A percentile compares a stretch with the other conserved stretches of the same genome.
phyloP scores from a whole-genome alignment of 2,113 vertebrate genomes.

The Rostratula benghalensis region DNA sequence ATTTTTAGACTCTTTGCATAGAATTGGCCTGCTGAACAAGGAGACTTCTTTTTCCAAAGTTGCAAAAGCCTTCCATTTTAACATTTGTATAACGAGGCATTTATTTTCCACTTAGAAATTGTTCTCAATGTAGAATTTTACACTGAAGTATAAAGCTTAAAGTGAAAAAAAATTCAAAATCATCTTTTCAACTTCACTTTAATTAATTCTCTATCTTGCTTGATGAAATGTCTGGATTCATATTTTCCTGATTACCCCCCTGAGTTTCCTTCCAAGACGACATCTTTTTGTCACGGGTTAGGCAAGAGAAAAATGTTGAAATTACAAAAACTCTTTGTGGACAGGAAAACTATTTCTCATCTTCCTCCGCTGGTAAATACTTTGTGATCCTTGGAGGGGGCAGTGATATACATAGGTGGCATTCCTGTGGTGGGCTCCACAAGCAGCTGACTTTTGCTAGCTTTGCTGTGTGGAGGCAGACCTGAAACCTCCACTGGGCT shows the following conservation, averaged over 20 bases:
- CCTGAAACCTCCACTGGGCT: background rate
- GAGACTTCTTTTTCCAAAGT: background rate
- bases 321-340: background rate
- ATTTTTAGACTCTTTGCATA: background rate
- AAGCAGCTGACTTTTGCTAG: background rate
- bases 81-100: background rate
- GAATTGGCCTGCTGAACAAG: background rate
- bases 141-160: background rate
- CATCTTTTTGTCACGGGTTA: background rate
- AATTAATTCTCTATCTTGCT: background rate
- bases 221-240: background rate
- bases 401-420: background rate
- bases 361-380: background rate
- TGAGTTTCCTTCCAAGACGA: background rate
- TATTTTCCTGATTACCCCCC: constrained; percentile 8
- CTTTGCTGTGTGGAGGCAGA: background rate
- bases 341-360: background rate
- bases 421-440: background rate
- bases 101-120: background rate
- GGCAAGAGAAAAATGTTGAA: background rate
- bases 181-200: background rate
- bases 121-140: background rate
- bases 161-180: background rate
- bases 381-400: background rate
- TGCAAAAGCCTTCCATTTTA: background rate